Conservation (phyloP, 35 echinoderm and acorn worm species). For the Lytechinus variegatus region DNA sequence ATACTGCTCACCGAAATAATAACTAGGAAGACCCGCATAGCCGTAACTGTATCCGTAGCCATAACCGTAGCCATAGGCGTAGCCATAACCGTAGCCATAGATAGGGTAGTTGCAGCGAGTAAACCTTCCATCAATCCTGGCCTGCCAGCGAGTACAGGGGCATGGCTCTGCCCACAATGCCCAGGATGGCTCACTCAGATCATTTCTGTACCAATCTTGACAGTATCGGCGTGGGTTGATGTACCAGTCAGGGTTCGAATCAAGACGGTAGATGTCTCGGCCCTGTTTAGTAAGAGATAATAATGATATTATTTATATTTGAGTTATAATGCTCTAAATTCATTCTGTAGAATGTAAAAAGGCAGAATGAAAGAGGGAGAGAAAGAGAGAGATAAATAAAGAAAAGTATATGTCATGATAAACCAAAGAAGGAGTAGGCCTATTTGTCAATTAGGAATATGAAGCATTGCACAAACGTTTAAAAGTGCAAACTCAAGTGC, state of each 20-base stretch:
- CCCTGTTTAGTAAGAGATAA: neutral
- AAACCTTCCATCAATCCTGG: constrained; percentile 7
- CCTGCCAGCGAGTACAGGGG: neutral
- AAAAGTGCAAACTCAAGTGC: too few relatives aligned
- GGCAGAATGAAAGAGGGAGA: too few relatives aligned
- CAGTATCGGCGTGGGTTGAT: constrained; percentile 8
- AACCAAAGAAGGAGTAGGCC: too few relatives aligned
- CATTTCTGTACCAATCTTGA: neutral
- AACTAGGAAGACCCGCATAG: neutral
- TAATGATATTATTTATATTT: too few relatives aligned
- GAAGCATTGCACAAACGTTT: too few relatives aligned
- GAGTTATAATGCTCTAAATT: too few relatives aligned
- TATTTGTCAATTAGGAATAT: too few relatives aligned
- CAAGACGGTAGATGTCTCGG: neutral
- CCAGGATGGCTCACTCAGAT: neutral
- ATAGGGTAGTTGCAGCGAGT: neutral
- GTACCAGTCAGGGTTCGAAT: neutral
- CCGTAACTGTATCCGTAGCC: neutral
- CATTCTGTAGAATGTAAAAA: too few relatives aligned
- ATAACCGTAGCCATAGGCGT: neutral
- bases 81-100: neutral
- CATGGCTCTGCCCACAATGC: neutral
- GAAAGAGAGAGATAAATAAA: too few relatives aligned
- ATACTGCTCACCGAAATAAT: neutral
- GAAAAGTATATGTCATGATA: too few relatives aligned